Evolutionary conservation across 2,113 vertebrate genomes (phyloP).

Genomic region (Cathartes aura): DNA sequence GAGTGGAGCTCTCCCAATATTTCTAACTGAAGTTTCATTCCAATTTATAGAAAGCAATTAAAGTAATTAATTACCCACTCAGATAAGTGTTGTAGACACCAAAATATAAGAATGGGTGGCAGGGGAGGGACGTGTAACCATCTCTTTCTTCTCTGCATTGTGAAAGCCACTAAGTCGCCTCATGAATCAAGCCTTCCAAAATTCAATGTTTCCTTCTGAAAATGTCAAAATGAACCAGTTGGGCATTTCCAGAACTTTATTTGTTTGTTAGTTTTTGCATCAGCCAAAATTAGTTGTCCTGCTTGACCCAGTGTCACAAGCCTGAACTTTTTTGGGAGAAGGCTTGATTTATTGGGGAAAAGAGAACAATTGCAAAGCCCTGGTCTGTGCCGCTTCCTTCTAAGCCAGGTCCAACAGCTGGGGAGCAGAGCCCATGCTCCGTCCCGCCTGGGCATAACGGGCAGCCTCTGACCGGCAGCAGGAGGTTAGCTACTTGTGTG

Average conservation of each 20-base stretch:
- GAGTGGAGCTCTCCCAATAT: background rate
- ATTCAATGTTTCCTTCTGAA: constrained; percentile 38
- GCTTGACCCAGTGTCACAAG: background rate
- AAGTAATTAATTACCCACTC: background rate
- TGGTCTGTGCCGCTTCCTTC: background rate
- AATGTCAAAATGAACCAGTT: background rate
- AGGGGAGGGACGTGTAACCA: background rate
- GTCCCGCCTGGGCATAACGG: constrained; percentile 10
- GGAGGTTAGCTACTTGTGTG: constrained; percentile 69
- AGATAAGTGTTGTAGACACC: background rate
- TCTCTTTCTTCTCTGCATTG: background rate
- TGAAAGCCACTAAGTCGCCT: background rate
- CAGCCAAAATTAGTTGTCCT: background rate
- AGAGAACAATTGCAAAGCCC: background rate
- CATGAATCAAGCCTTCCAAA: background rate
- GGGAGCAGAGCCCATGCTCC: constrained; percentile 16
- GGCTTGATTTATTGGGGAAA: background rate
- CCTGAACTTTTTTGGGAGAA: background rate
- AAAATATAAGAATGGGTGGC: background rate
- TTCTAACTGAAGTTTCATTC: background rate
- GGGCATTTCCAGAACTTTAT: background rate
- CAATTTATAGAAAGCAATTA: background rate
- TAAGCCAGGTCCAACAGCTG: background rate
- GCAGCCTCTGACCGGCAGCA: constrained; percentile 59
- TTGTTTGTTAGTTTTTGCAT: background rate